Evolutionary conservation across 2,113 vertebrate species (phyloP).

Genomic region (Struthidea cinerea): DNA sequence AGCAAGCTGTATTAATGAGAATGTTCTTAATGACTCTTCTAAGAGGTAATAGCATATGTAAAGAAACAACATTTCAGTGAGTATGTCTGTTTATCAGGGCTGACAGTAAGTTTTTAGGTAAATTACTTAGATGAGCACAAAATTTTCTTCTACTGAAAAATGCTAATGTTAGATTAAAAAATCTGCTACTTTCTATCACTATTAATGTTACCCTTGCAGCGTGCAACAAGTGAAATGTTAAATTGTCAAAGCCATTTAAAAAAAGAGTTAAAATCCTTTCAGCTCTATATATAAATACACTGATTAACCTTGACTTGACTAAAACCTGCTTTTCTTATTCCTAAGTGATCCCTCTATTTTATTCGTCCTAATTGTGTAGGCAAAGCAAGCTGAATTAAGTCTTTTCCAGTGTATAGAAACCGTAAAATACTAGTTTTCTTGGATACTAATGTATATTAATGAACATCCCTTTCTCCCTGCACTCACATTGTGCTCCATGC

Average conservation of each 20-base stretch:
- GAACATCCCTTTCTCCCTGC: not conserved
- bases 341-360: not conserved
- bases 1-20: not conserved
- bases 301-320: not conserved
- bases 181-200: not conserved
- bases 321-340: constrained; percentile 3
- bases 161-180: not conserved
- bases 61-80: not conserved
- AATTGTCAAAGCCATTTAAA: not conserved
- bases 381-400: not conserved
- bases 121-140: not conserved
- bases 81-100: not conserved
- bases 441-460: not conserved
- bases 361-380: not conserved
- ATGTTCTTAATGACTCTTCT: not conserved
- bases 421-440: not conserved
- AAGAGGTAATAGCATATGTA: not conserved
- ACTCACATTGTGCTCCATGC: not conserved
- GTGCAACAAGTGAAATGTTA: not conserved
- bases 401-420: not conserved
- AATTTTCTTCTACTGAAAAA: not conserved
- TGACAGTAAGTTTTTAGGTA: not conserved
- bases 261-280: constrained; percentile 2
- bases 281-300: not conserved
- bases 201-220: not conserved